Evolutionary conservation across 2,113 vertebrate genomes (phyloP).

Genomic region (Columba janthina): DNA sequence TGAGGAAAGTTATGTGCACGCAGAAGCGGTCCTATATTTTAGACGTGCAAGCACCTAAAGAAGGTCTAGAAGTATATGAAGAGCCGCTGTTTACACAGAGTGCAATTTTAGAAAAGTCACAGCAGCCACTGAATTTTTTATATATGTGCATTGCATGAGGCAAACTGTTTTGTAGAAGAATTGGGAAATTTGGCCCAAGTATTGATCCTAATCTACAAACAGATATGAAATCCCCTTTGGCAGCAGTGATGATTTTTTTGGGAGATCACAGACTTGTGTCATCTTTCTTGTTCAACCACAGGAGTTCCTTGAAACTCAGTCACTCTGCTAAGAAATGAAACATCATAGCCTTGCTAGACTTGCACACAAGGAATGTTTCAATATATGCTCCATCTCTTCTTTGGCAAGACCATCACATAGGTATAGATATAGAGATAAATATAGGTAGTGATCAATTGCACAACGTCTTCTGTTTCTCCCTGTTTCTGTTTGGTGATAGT

Average conservation of each 20-base stretch:
- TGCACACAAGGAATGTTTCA: neutral
- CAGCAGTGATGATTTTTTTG: neutral
- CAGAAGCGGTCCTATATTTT: neutral
- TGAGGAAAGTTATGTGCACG: neutral
- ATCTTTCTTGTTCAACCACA: constrained; percentile 30
- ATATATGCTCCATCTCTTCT: neutral
- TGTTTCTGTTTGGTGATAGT: neutral
- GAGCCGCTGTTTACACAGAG: neutral
- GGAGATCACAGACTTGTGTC: constrained; percentile 11
- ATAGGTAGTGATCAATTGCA: neutral
- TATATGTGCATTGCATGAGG: neutral
- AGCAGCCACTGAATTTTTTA: neutral
- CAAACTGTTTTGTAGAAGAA: neutral
- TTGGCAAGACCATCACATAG: neutral
- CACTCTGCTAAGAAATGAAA: neutral
- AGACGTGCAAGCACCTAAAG: neutral
- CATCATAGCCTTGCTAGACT: neutral
- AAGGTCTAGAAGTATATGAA: neutral
- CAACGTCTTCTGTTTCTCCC: neutral
- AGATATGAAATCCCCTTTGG: constrained; percentile 23
- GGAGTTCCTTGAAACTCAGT: neutral
- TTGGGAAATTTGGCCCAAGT: neutral
- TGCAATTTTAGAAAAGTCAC: neutral
- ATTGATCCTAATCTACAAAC: neutral
- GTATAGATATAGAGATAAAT: rapidly evolving